Base-by-base conservation (phyloP, 2,888 invertebrate species). In the Smittia sp. region DNA sequence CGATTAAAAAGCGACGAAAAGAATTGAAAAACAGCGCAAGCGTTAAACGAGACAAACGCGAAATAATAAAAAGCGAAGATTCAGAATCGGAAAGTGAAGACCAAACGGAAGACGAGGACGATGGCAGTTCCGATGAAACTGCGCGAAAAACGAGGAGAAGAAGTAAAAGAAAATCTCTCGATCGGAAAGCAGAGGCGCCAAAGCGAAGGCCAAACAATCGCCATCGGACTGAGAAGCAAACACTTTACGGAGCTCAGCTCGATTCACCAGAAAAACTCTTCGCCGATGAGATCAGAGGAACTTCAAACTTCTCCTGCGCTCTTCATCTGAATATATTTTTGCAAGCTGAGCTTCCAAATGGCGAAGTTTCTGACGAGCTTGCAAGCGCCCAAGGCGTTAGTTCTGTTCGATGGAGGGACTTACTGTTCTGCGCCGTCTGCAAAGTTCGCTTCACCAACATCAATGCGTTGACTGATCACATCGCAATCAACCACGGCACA, bases 171-270 rank as follows among this genome's bases (percentile, higher is more conserved):
- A 18, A 58, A 18, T 22, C 46, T 15, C 18, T 22, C n/a, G 11
- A 46, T 13, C 6, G 11, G 58, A 58, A 58, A 58, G 13, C 18
- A 22, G 46, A 46, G 2, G 11, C 46, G 2, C 46, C 58, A 18
- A 58, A 58, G 22, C 58, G 58, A 58, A 58, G 58, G 22, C 58
- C 58, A 58, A 58, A 58, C 58, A 58, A 58, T 22, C 58, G 58
- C 2, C 58, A 58, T 58, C 58, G 58, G 6, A 2, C 6, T 18
- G 58, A 58, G 22, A 18, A 13, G 11, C 58, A 58, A 58, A 58
- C 18, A 13, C 22, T 58, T 9, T 58, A 13, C 22, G 58, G 58
- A 22, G 13, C 58, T 4, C 20, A 58, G 9, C 58, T 58, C 22
- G 58, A 58, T 22, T 13, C 58, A 58, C 58, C 58, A 9, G 63